Base-by-base conservation (phyloP, 1,140 invertebrate species). In the Phocides pigmalion region DNA sequence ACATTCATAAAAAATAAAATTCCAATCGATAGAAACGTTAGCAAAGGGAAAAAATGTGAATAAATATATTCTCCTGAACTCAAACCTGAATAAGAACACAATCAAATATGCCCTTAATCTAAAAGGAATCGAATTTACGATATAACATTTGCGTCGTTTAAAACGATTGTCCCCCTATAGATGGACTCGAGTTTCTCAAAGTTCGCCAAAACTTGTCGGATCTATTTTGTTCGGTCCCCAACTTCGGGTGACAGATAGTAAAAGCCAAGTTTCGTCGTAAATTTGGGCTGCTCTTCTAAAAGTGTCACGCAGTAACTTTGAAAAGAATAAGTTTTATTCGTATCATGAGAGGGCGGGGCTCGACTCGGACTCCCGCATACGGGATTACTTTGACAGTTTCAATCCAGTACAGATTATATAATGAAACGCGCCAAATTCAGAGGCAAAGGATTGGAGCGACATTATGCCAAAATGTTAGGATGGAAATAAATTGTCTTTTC, bases 221-320 rank as follows among this genome's bases (percentile, higher is more conserved):
- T 82, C 82, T 81, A 82, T 81, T 76, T 68, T 68, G 70, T 75
- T 75, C 72, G 37, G 54, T 39, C 56, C 66, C 65, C 54, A 73
- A 77, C 69, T 79, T 72, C 51, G 62, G 54, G 74, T 84, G 82
- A 84, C 80, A 82, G 82, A 82, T 82, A 84, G 78, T 79, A 70
- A 82, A 71, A 72, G 58, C 58, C 58, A 84, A 81, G 74, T 84
- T 84, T 67, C 44, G 58, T 74, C 82, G 78, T 84, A 84, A 84
- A 84, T 84, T 82, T 75, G 76, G 74, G 70, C 76, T 67, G 74
- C 73, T 70, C 62, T 54, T 74, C 64, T 65, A 74, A 81, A 84
- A 84, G 79, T 84, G 79, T 84, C 82, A 76, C 59, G 64, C 56
- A 74, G 56, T 74, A 70, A 78, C 62, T 78, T 79, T 74, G 70